Evolutionary conservation across 2,113 vertebrate species (phyloP).

Genomic region (Tympanuchus pallidicinctus): DNA sequence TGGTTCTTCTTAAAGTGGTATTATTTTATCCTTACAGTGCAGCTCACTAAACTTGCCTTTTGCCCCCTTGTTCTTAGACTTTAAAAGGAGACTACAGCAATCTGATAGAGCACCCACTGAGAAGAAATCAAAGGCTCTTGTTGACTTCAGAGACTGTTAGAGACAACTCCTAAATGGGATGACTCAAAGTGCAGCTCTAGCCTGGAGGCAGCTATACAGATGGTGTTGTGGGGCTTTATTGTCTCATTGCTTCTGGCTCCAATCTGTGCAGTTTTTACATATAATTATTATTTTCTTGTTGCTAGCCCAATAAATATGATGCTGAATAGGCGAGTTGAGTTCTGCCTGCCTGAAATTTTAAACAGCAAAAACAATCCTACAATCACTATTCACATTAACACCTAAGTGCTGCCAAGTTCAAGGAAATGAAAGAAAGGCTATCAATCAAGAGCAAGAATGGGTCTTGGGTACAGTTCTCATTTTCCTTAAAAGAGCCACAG

Average conservation of each 20-base stretch:
- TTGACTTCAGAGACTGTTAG: conserved; percentile 47
- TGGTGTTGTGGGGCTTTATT: conserved; percentile 26
- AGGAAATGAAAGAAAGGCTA: not conserved
- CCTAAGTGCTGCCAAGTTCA: not conserved
- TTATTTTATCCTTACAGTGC: not conserved
- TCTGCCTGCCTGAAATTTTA: conserved; percentile 20
- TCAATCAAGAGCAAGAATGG: not conserved
- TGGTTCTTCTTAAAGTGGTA: conserved; percentile 12
- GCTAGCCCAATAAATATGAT: conserved; percentile 23
- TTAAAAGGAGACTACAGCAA: conserved; percentile 21
- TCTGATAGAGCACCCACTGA: conserved; percentile 35
- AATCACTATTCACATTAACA: not conserved
- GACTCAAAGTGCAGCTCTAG: conserved; percentile 15
- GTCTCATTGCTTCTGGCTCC: conserved; percentile 33
- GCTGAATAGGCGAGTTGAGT: not conserved
- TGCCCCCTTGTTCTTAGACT: conserved; percentile 26
- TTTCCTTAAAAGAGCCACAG: not conserved
- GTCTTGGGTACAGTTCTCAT: not conserved
- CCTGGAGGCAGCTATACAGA: conserved; percentile 49
- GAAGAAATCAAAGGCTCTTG: conserved; percentile 60
- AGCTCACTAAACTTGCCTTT: conserved; percentile 31
- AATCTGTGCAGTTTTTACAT: not conserved
- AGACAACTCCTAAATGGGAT: conserved; percentile 36
- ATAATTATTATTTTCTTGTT: conserved; percentile 57
- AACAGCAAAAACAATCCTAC: not conserved